Conservation (phyloP, 1,140 invertebrate species). For the Drosophila obscura region DNA sequence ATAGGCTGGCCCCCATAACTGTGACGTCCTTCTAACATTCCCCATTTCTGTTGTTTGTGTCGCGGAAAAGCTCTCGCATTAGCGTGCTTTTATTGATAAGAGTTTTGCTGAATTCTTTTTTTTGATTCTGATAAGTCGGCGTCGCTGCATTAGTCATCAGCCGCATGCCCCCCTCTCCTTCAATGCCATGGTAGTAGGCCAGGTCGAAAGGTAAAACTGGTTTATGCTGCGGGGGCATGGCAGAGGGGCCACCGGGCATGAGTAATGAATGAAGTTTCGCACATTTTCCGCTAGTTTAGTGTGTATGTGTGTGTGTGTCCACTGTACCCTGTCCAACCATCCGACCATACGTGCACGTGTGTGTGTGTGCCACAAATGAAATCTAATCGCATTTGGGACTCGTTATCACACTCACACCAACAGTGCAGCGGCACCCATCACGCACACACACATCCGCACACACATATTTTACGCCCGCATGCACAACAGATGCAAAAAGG, state of each 20-base stretch:
- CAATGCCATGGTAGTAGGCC: background rate
- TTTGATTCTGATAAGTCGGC: constrained; percentile 35
- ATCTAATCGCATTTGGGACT: constrained; percentile 71
- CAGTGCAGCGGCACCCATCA: constrained; percentile 14
- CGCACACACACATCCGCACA: constrained; percentile 12
- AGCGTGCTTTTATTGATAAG: constrained; percentile 33
- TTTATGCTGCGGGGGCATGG: constrained; percentile 31
- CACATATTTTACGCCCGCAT: constrained; percentile 65
- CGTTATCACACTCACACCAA: constrained; percentile 56
- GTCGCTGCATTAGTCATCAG: constrained; percentile 45
- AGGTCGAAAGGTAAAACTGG: constrained; percentile 38
- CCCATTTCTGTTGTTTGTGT: background rate
- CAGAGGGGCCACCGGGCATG: constrained; percentile 18
- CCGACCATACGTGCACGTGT: too few species aligned
- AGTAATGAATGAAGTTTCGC: constrained; percentile 63
- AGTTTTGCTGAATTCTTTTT: constrained; percentile 18
- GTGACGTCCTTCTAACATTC: constrained; percentile 28
- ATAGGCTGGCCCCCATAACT: constrained; percentile 9
- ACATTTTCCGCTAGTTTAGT: constrained; percentile 25
- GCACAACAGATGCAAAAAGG: constrained; percentile 52
- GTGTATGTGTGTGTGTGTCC: constrained; percentile 9
- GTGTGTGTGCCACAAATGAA: constrained; percentile 61
- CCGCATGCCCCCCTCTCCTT: background rate
- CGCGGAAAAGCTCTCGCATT: background rate
- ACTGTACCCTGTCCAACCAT: too few species aligned